phyloP scores from a whole-genome alignment of 2,113 vertebrate species.

The Dipodomys merriami region DNA sequence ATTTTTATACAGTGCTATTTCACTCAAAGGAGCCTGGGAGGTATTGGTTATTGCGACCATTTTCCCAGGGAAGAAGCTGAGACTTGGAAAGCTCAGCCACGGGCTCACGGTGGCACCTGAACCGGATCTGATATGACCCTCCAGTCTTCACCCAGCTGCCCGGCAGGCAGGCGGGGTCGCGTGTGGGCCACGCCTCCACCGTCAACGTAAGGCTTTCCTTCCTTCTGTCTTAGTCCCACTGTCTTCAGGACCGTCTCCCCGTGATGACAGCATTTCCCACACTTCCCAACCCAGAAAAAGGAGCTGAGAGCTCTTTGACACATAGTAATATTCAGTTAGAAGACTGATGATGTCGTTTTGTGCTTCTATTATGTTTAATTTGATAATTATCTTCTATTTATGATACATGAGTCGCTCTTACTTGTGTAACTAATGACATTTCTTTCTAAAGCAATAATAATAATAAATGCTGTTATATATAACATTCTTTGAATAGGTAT shows the following conservation, averaged over 20 bases:
- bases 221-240: no score
- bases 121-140: no score
- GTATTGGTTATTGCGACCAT: neutral
- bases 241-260: neutral
- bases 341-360: neutral
- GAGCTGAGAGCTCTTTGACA: neutral
- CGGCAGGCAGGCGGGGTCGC: rapidly evolving
- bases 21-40: neutral
- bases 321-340: neutral
- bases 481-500: no score
- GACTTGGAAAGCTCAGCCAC: neutral
- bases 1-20: neutral
- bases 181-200: rapidly evolving
- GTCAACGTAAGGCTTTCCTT: rapidly evolving
- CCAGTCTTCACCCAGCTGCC: no score
- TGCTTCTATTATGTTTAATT: neutral
- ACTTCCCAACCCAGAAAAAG: neutral
- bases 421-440: neutral
- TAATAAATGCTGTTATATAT: no score
- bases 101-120: no score
- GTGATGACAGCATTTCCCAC: neutral
- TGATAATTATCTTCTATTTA: neutral
- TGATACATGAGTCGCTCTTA: neutral
- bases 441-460: constrained; percentile 33
- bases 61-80: neutral